These are phyloP conservation scores for Buteo buteo DNA, from an alignment of 2,113 vertebrate genomes.

Conservation along the genomic window DNA sequence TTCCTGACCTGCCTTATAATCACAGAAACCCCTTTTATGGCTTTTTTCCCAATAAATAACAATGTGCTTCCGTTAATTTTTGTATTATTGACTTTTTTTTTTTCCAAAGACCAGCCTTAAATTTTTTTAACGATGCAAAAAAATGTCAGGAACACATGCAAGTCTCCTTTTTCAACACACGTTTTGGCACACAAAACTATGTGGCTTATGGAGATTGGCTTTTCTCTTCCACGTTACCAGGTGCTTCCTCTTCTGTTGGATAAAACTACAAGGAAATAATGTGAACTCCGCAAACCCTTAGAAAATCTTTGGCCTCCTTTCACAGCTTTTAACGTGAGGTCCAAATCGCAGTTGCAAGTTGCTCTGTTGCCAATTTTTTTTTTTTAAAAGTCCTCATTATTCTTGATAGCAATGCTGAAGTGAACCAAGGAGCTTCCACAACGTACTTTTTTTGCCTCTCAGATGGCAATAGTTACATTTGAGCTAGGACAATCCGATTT, in stretches of 20 bases:
- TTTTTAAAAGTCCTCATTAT: background rate
- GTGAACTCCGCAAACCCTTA: background rate
- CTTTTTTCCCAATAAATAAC: background rate
- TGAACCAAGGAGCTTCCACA: background rate
- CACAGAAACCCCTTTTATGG: background rate
- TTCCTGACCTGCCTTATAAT: background rate
- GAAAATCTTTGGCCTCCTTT: background rate
- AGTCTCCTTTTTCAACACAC: background rate
- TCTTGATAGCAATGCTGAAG: background rate
- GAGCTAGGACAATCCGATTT: background rate
- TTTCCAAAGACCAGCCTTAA: background rate
- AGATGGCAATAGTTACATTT: background rate
- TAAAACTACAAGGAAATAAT: background rate
- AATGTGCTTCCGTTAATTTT: background rate
- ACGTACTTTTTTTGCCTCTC: background rate
- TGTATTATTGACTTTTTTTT: background rate
- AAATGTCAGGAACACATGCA: background rate
- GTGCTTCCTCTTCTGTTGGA: slow-evolving; percentile 42
- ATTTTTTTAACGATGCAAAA: background rate
- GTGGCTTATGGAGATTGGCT: background rate
- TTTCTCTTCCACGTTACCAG: slow-evolving; percentile 3
- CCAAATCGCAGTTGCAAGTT: background rate
- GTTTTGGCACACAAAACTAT: background rate
- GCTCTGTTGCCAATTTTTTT: background rate
- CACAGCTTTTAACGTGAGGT: background rate